phyloP scores from a whole-genome alignment of 2,888 invertebrate species.

The Linyphia triangularis region DNA sequence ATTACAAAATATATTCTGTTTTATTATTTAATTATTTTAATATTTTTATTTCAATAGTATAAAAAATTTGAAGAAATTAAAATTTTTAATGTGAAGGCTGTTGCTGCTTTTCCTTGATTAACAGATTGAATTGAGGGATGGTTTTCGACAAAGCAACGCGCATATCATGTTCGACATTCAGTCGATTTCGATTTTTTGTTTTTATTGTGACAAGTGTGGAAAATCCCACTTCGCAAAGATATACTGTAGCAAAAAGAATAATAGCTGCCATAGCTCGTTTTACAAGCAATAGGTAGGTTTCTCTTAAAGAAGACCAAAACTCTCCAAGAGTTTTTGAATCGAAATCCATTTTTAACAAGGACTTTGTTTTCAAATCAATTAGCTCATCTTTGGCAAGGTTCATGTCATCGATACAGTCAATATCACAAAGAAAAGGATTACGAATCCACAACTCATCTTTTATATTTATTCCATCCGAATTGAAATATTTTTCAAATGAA shows the following conservation, averaged over 20 bases:
- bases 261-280: no score
- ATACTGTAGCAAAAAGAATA: no score
- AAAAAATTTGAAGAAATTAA: conserved; percentile 48
- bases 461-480: conserved; percentile 57
- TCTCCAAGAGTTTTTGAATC: no score
- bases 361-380: conserved; percentile 53
- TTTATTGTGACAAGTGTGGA: no score
- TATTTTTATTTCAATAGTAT: conserved; percentile 51
- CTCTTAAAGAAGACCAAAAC: no score
- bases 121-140: conserved; percentile 50
- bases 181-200: conserved; percentile 28
- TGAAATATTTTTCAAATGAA: no score
- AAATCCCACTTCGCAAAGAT: no score
- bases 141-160: conserved; percentile 48
- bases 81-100: conserved; percentile 47
- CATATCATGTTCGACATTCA: conserved; percentile 45
- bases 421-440: conserved; percentile 60
- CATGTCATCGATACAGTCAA: conserved; percentile 53
- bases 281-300: no score
- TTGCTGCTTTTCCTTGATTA: conserved; percentile 44
- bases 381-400: conserved; percentile 58
- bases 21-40: conserved; percentile 58
- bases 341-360: conserved; percentile 54
- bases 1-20: conserved; percentile 56
- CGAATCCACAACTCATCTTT: conserved; percentile 58